A percentile compares a stretch with the other conserved stretches of the same genome.
Conservation (phyloP, 1,140 invertebrate species). For the Oncopodura yosiiana region DNA sequence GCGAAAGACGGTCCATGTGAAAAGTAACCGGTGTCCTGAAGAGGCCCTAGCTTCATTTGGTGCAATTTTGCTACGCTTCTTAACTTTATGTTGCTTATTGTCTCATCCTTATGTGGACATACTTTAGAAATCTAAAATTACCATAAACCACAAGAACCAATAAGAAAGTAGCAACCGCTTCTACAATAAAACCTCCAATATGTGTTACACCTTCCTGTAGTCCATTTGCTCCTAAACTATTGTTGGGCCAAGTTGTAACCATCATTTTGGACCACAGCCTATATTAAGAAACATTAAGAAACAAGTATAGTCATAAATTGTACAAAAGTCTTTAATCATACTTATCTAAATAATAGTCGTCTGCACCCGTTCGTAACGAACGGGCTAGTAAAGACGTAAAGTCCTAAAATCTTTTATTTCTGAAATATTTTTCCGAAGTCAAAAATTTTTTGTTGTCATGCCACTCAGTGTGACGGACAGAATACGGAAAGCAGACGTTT, state of each 20-base stretch:
- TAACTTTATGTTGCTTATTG: too few relatives aligned
- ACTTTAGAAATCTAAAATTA: too few relatives aligned
- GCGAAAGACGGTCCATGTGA: too few relatives aligned
- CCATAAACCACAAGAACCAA: conserved; percentile 81
- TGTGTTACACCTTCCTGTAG: conserved; percentile 42
- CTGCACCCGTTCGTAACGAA: background rate
- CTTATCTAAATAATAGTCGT: background rate
- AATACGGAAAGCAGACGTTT: too few relatives aligned
- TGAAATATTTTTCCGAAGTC: too few relatives aligned
- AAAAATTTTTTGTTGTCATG: too few relatives aligned
- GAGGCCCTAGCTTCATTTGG: too few relatives aligned
- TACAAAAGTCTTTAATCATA: background rate
- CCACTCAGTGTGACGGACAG: too few relatives aligned
- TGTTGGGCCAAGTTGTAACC: too few relatives aligned
- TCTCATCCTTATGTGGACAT: too few relatives aligned
- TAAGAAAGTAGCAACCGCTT: conserved; percentile 84
- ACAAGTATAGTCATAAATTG: background rate
- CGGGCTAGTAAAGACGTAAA: background rate
- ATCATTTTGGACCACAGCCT: background rate
- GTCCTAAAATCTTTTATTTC: background rate
- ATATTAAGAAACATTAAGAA: background rate
- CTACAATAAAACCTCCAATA: conserved; percentile 73
- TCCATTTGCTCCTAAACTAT: conserved; percentile 30
- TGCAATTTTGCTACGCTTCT: too few relatives aligned
- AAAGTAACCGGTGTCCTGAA: too few relatives aligned